Conservation (phyloP, 2,797 vertebrate genomes). For the Cyprinella venusta region DNA sequence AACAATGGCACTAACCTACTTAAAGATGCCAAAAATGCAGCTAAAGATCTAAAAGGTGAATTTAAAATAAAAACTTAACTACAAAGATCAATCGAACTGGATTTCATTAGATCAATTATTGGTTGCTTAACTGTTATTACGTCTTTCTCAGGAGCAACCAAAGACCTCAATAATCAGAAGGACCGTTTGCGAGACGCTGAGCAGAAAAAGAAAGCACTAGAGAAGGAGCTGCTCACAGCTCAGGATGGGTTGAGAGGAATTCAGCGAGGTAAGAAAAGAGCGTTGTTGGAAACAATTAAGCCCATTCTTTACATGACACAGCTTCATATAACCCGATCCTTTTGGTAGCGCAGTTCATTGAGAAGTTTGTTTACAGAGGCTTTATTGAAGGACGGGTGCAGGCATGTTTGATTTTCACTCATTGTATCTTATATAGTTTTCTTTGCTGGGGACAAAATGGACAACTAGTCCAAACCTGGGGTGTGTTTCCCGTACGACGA, state of each 20-base stretch:
- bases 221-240: conserved; percentile 75
- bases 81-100: not conserved
- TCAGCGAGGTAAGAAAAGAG: conserved; percentile 79
- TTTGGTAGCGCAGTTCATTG: not conserved
- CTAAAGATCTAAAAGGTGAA: conserved; percentile 79
- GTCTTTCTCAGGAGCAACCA: conserved; percentile 71
- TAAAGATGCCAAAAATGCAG: conserved; percentile 70
- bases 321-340: not conserved
- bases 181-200: conserved; percentile 74
- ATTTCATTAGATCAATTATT: not conserved
- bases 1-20: conserved; percentile 72
- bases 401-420: not conserved
- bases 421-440: not conserved
- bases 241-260: conserved; percentile 75
- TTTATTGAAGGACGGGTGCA: not conserved
- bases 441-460: not conserved
- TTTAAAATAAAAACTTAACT: not conserved
- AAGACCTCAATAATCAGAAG: conserved; percentile 74
- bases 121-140: conserved; percentile 18
- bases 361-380: not conserved
- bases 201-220: conserved; percentile 78
- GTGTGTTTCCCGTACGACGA: too few species aligned
- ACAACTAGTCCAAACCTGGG: not conserved
- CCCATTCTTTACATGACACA: not conserved
- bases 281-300: not conserved